Percentiles rank a stretch among this genome's conserved stretches.
Conservation (phyloP, 2,113 vertebrate genomes). For the Trematocara macrostoma region DNA sequence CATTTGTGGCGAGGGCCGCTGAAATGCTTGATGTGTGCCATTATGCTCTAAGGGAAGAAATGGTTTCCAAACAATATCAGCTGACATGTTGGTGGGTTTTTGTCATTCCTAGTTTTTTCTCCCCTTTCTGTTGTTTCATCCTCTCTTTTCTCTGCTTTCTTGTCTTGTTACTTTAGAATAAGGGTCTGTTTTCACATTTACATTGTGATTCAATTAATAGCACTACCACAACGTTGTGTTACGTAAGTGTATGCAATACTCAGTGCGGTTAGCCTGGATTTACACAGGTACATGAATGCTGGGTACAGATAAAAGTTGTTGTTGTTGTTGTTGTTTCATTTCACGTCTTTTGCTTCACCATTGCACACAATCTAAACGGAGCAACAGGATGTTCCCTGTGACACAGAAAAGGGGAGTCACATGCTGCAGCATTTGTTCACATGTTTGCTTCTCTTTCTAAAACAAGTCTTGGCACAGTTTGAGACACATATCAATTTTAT, state of each 20-base stretch:
- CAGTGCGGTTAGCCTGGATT: background rate
- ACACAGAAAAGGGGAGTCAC: slow-evolving; percentile 20
- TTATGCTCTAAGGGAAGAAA: background rate
- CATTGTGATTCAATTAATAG: too few relatives aligned
- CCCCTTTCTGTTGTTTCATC: background rate
- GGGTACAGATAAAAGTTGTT: background rate
- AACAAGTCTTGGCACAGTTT: slow-evolving; percentile 18
- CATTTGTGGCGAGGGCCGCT: background rate
- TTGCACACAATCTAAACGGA: background rate
- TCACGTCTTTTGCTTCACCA: background rate
- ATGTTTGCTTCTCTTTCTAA: background rate
- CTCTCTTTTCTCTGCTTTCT: background rate
- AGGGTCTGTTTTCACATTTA: background rate
- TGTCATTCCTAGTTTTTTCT: background rate
- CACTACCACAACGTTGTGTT: background rate
- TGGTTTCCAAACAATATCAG: background rate
- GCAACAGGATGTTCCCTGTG: slow-evolving; percentile 43
- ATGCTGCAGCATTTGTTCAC: slow-evolving; percentile 1
- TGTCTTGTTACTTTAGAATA: background rate
- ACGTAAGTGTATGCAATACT: background rate
- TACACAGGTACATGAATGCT: background rate
- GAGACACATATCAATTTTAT: slow-evolving; percentile 20
- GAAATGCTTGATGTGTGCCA: background rate
- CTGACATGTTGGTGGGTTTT: background rate
- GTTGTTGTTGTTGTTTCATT: background rate